Evolutionary conservation across 2,888 invertebrate genomes (phyloP), one percentile per base, ranked within the genome.

Genomic region (Nymphalis c-album): DNA sequence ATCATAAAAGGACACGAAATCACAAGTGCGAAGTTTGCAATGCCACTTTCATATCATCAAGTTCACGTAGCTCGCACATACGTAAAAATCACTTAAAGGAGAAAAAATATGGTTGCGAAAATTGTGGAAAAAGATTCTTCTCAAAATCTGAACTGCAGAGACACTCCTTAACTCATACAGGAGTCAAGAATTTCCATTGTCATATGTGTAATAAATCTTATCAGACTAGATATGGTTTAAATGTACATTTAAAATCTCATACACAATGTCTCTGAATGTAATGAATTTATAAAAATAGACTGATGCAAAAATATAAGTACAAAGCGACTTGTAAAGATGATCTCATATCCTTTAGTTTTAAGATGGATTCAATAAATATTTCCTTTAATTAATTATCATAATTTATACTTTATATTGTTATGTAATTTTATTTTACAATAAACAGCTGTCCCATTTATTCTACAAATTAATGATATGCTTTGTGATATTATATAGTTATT

Each of bases 11-110:
- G 57, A 90, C 90, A 1, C 83, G 90, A 73, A 88, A 91, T 59
- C 86, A 92, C 64, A 90, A 90, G 74, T 93, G 93, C 77, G 89
- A 92, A 76, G 85, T 88, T 0, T 93, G 93, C 63, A 88, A 90
- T 69, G 89, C 91, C 22, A 89, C 89, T 22, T 93, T 93, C 67
- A 89, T 92, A 71, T 87, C 92, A 0, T 87, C 92, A 0, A 91
- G 92, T 75, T 85, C 92, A 0, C 81, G 85, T 31, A 91, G 91
- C 70, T 85, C 90, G 3, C 93, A 93, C 72, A 85, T 92, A 68
- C 77, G 92, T 5, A 91, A 92, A 74, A 86, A 89, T 75, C 92
- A 92, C 76, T 80, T 91, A 50, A 91, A 91, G 75, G 93, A 93
- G 64, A 92, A 89, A 72, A 93, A 92, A 71, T 89, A 91, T 79